Base-by-base conservation (phyloP, 2,797 vertebrate species). In the Caiman crocodilus region DNA sequence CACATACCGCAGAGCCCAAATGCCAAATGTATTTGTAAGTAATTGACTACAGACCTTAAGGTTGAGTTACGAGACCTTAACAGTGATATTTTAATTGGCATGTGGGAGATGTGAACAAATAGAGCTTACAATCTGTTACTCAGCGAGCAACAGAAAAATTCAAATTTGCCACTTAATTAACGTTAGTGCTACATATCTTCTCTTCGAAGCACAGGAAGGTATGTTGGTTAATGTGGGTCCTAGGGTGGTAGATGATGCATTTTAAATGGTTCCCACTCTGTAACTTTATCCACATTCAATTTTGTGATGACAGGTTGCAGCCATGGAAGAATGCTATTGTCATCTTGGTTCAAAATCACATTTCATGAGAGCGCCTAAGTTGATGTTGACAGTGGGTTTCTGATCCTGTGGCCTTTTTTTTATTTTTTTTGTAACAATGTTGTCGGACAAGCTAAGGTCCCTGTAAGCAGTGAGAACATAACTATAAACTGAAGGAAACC, bases 11-110 rank as follows among this genome's bases (percentile, higher is more conserved):
- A 76, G 67, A 88, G 56, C n/a, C 17, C 65, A 60, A 14, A 16
- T 73, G 18, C 56, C 65, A 30, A 11, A n/a, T 58, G 8, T 1
- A 0, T 30, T 73, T 88, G 57, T 42, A 71, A 17, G 0, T 0
- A 57, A 17, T 63, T 0, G 0, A 14, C 35, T 60, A 57, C 86
- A 78, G 90, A 82, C 30, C 32, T 26, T 26, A 25, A 7, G 6
- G 12, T 21, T 61, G 65, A 74, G 75, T 56, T 50, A n/a, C 26
- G 35, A 83, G 18, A 35, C 55, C 65, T 59, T 11, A 55, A 32
- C 60, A 58, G 67, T 42, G 35, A 73, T 23, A 23, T 73, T 73
- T 73, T 50, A 73, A 73, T 21, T 14, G 35, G 35, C 42, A 35
- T 71, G 23, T 25, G 35, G 35, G 32, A 14, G 5, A 21, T 21